Evolutionary conservation across 2,113 vertebrate genomes (phyloP), one percentile per base, ranked within the genome.

Genomic region (Caretta caretta): DNA sequence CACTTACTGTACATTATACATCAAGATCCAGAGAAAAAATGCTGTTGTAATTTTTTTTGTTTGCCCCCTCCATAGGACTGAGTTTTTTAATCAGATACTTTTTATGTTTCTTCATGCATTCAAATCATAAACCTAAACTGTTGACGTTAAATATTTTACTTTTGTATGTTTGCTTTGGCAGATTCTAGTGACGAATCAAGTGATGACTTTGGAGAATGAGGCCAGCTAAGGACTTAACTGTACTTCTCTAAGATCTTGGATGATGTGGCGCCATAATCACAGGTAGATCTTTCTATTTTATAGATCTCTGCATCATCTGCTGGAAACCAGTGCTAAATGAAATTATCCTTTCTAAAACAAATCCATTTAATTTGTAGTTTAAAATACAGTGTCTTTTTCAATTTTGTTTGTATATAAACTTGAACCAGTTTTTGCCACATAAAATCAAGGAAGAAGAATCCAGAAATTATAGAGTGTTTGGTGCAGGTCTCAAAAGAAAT

Each of bases 81-180:
- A 25, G 2, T 57, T 86, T 13, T 42, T 13, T 84, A 12, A 48
- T 84, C 54, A 46, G 1, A n/a, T 1, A 2, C 5, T 56, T 4
- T 0, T 1, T 87, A 8, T 2, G 9, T 24, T 3, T 4, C 31
- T 56, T 46, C 5, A 14, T 48, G 10, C 13, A 48, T 48, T 78
- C 24, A 75, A 75, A 38, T 75, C 20, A 42, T 24, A 13, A 78
- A 13, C 25, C 81, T 48, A 0, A 85, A 3, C 19, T 19, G 1
- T 46, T 62, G 6, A 76, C 53, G 69, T 27, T 53, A 14, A 10
- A 42, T 38, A 93, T 86, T 90, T n/a, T 54, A 24, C 0, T 80
- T 78, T 14, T 91, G 0, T 89, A 4, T 78, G 24, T 54, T 92
- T 97, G 2, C 81, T 84, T 96, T 96, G 94, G 16, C 91, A 98